Evolutionary conservation across 2,113 vertebrate species (phyloP), one percentile per base, ranked within the genome.

Genomic region (Cyanoderma ruficeps): DNA sequence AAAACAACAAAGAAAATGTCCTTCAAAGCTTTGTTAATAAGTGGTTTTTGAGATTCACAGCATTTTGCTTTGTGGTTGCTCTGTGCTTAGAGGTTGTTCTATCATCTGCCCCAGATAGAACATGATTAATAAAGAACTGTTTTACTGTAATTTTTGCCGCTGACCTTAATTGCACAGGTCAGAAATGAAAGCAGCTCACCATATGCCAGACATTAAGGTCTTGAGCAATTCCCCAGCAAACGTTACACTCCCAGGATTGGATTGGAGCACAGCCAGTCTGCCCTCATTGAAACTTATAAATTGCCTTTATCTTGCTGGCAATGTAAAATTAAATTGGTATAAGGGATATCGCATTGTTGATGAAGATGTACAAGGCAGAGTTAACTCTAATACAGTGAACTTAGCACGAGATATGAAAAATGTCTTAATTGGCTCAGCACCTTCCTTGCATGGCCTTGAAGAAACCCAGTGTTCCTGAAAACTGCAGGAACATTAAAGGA

Each of bases 121-220:
- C 72, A 55, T 84, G 92, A 97, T 96, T 97, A 97, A 95, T 96
- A 96, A 94, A 88, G 94, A 96, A 96, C 87, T 89, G 76, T 76
- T 93, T 96, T 94, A 96, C 95, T 97, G 91, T 95, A 93, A 97
- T 96, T 97, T 96, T 97, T 14, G 25, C 87, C 3, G 3, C 90
- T 97, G 95, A 96, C 96, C 93, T 96, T 96, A 96, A 94, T 93
- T 95, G 95, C 90, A 82, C 69, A 96, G 96, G 95, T 96, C 96
- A 97, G 95, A 90, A 89, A 95, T 97, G 95, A 96, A 96, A 97
- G 90, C 83, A 87, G 85, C 86, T 85, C 70, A 87, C 95, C 97
- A 97, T 97, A 95, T 96, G 95, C 83, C 94, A 96, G 83, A 81
- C 87, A 96, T 97, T 96, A 95, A 97, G 94, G 93, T 95, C 91